Evolutionary conservation across 2,888 invertebrate species (phyloP).

Genomic region (Pollenia angustigena): DNA sequence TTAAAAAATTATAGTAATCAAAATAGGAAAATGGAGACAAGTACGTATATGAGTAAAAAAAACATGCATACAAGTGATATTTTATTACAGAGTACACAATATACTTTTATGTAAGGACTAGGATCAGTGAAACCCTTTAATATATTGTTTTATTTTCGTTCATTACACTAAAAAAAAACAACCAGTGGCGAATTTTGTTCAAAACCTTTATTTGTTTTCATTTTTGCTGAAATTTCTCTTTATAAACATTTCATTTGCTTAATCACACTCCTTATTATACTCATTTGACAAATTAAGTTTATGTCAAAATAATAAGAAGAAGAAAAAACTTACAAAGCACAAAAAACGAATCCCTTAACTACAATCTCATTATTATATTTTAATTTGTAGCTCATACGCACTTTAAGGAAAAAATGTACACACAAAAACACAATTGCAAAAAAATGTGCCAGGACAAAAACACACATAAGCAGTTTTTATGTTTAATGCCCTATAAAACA

Average conservation of each 20-base stretch:
- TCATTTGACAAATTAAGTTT: slow-evolving; percentile 63
- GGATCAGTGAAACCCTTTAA: not conserved
- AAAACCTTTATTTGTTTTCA: too few species aligned
- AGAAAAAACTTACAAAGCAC: slow-evolving; percentile 1
- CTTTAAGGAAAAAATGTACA: slow-evolving; percentile 31
- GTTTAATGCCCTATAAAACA: slow-evolving; percentile 57
- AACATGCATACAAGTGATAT: not conserved
- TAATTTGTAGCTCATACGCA: slow-evolving; percentile 71
- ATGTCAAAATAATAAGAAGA: slow-evolving; percentile 44
- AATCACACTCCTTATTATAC: not conserved
- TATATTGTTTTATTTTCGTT: too few species aligned
- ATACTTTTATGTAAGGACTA: not conserved
- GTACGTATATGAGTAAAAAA: not conserved
- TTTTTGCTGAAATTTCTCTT: too few species aligned
- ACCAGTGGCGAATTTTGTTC: too few species aligned
- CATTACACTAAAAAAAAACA: too few species aligned
- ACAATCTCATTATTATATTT: slow-evolving; percentile 73
- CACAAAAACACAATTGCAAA: slow-evolving; percentile 25
- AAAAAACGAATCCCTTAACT: slow-evolving; percentile 61
- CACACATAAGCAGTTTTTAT: slow-evolving; percentile 53
- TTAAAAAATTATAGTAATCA: not conserved
- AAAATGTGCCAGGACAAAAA: slow-evolving; percentile 36
- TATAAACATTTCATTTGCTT: not conserved
- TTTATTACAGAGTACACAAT: not conserved
- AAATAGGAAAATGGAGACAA: not conserved